Evolutionary conservation across 2,113 vertebrate species (phyloP).

Genomic region (Melospiza georgiana): DNA sequence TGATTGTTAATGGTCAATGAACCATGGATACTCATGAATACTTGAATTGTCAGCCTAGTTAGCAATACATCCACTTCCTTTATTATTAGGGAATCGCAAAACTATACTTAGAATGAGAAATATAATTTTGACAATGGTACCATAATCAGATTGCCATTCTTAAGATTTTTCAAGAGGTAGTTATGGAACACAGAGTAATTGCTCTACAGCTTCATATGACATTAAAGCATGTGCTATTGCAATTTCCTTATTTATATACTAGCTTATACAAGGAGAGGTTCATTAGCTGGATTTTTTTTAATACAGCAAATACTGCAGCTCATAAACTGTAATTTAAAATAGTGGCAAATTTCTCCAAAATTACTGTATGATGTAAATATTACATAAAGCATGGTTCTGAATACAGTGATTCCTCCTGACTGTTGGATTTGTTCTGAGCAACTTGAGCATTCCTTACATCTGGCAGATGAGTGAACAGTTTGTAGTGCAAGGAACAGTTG

Average conservation of each 20-base stretch:
- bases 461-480: background rate
- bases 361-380: background rate
- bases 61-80: background rate
- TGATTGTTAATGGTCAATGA: background rate
- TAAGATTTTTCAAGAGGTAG: background rate
- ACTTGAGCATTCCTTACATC: background rate
- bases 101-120: background rate
- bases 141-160: background rate
- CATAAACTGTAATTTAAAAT: background rate
- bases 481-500: background rate
- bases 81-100: background rate
- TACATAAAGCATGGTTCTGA: background rate
- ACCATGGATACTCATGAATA: background rate
- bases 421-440: background rate
- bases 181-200: background rate
- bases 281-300: background rate
- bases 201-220: background rate
- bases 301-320: background rate
- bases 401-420: background rate
- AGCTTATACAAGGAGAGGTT: background rate
- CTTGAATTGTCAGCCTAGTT: background rate
- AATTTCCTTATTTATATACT: slow-evolving; percentile 15
- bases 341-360: background rate
- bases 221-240: background rate
- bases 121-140: background rate